Evolutionary conservation across 2,113 vertebrate genomes (phyloP), one percentile per base, ranked within the genome.

Genomic region (Spermophilus dauricus): DNA sequence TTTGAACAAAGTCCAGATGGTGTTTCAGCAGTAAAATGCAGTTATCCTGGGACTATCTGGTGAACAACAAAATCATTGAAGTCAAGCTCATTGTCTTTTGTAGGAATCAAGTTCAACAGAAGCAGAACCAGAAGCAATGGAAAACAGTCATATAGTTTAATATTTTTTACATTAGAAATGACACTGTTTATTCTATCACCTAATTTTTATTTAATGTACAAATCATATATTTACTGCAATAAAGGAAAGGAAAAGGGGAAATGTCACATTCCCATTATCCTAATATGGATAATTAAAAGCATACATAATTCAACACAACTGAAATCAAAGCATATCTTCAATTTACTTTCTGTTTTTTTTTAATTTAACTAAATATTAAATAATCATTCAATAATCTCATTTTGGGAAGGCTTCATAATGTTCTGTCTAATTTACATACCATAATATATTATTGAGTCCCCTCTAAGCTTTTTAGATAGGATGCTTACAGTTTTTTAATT

Each of bases 1-100:
- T 97, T 92, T 92, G 94, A 98, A 97, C 51, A 77, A 96, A 45
- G 95, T 94, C 97, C 95, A 97, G 98, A 98, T 83, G 95, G 72
- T 93, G 61, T 22, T 22, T 48, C 97, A 56, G 90, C 11, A 32
- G 14, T 70, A 93, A 94, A 95, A 94, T 95, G 72, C 51, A 88
- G 58, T 58, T 86, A 96, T 87, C 96, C 37, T 70, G 39, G 93
- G 96, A 8, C 2, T 34, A 67, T 96, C 83, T 96, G 58, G 42
- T 92, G 48, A 96, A 63, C 14, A 76, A 51, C 80, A 96, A 70
- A 97, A 95, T 94, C 88, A 88, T 14, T 91, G 53, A 81, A 97
- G 65, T 77, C 96, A 94, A 84, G 14, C 90, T 81, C 37, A 69
- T n/a, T 92, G 3, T 95, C 94, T 77, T 48, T 72, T 97, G 32